Evolutionary conservation across 2,113 vertebrate genomes (phyloP).

Genomic region (Ranitomeya imitator): DNA sequence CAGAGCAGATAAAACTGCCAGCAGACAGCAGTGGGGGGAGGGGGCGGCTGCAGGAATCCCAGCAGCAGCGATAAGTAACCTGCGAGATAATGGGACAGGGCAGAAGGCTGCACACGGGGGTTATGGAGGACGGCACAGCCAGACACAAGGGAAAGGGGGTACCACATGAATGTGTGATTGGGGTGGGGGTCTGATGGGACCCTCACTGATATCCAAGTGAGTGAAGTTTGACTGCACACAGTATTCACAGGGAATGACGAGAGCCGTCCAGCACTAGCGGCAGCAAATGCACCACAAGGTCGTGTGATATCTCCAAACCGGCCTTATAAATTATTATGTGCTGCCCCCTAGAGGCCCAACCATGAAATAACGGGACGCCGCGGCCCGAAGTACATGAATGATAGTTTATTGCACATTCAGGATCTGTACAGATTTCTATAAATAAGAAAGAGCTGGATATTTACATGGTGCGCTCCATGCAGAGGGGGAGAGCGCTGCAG

Average conservation of each 20-base stretch:
- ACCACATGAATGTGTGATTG: too few relatives aligned
- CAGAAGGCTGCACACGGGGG: not conserved
- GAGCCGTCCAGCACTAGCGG: too few relatives aligned
- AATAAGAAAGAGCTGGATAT: conserved; percentile 57
- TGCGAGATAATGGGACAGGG: not conserved
- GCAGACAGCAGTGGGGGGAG: not conserved
- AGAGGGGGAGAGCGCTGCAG: not conserved
- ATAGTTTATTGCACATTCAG: conserved; percentile 57
- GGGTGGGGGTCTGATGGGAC: too few relatives aligned
- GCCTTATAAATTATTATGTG: not conserved
- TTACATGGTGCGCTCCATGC: conserved; percentile 49
- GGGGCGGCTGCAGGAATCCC: not conserved
- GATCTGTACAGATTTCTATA: conserved; percentile 58
- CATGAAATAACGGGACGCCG: not conserved
- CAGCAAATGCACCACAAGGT: too few relatives aligned
- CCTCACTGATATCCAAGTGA: too few relatives aligned
- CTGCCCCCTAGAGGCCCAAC: conserved; percentile 5
- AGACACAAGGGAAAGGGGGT: not conserved
- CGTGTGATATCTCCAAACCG: too few relatives aligned
- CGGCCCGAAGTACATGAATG: conserved; percentile 1
- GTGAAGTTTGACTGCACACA: too few relatives aligned
- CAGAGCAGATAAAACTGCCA: not conserved
- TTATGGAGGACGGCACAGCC: not conserved
- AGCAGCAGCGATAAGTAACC: not conserved
- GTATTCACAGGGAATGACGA: too few relatives aligned